phyloP scores from a whole-genome alignment of 23 tunicate genomes.

The Ascidia mentula region DNA sequence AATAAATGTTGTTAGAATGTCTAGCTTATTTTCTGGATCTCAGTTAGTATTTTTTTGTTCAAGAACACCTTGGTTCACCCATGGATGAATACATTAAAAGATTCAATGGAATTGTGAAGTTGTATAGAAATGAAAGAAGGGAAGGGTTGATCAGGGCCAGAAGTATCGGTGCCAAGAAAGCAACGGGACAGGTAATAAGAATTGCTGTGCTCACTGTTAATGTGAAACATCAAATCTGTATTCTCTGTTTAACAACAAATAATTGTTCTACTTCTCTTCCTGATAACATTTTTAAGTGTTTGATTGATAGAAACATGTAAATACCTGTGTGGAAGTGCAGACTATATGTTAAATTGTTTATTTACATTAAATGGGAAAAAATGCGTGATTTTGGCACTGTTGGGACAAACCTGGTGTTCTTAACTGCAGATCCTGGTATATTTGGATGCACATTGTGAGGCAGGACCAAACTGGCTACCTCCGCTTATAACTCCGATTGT shows the following conservation, averaged over 20 bases:
- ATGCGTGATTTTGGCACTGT: too few species aligned
- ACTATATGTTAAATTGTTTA: too few species aligned
- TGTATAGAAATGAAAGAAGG: constrained; percentile 76
- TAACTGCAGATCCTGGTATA: constrained; percentile 82
- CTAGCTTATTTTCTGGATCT: not conserved
- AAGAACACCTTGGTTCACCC: constrained; percentile 68
- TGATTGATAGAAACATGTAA: too few species aligned
- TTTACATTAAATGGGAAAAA: too few species aligned
- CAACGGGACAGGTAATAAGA: constrained; percentile 81
- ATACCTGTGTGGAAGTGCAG: too few species aligned
- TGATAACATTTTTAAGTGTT: too few species aligned
- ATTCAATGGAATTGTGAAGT: constrained; percentile 90
- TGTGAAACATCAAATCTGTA: too few species aligned
- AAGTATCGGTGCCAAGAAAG: constrained; percentile 95
- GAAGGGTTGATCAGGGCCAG: constrained; percentile 97
- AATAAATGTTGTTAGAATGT: not conserved
- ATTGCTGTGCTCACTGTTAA: too few species aligned
- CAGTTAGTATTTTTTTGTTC: not conserved
- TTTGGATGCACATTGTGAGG: constrained; percentile 99
- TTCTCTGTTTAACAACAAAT: too few species aligned
- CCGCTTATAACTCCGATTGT: constrained; percentile 91
- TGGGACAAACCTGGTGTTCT: too few species aligned
- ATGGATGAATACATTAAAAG: constrained; percentile 70
- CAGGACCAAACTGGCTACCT: constrained; percentile 96
- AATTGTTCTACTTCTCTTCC: too few species aligned